Percentiles rank a stretch among this genome's conserved stretches.
These are phyloP conservation scores for Nannoperca australis DNA, from an alignment of 2,797 vertebrate species.

Conservation along the genomic window DNA sequence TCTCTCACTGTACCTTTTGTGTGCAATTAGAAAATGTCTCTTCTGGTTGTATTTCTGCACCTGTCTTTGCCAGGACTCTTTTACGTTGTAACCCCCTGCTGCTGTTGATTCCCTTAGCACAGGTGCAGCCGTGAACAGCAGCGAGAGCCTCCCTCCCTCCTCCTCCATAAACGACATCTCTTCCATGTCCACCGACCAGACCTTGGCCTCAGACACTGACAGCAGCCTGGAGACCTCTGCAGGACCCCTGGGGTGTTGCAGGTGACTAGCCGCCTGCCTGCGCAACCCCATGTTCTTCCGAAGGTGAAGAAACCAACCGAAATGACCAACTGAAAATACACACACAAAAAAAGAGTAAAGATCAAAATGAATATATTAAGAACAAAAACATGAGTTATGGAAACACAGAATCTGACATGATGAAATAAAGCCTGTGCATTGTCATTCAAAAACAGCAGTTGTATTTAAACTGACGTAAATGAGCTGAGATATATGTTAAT, in stretches of 20 bases:
- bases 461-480: conserved; percentile 83
- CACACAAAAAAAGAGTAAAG: conserved; percentile 46
- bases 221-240: conserved; percentile 99
- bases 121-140: conserved; percentile 99
- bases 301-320: conserved; percentile 87
- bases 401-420: conserved; percentile 73
- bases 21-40: conserved; percentile 22
- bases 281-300: conserved; percentile 99
- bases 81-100: conserved; percentile 92
- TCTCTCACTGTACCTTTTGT: conserved; percentile 9
- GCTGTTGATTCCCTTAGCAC: conserved; percentile 98
- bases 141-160: conserved; percentile 98
- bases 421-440: conserved; percentile 90
- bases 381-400: conserved; percentile 76
- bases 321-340: conserved; percentile 50
- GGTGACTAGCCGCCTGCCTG: conserved; percentile 99
- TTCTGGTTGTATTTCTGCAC: conserved; percentile 32
- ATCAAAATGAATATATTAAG: conserved; percentile 68
- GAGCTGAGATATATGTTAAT: conserved; percentile 92
- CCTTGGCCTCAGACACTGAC: conserved; percentile 99
- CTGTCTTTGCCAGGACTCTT: conserved; percentile 52
- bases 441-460: conserved; percentile 83
- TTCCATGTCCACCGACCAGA: conserved; percentile 99
- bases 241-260: conserved; percentile 99
- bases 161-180: conserved; percentile 99